Conservation (phyloP, 2,113 vertebrate genomes). For the Grallaria varia region DNA sequence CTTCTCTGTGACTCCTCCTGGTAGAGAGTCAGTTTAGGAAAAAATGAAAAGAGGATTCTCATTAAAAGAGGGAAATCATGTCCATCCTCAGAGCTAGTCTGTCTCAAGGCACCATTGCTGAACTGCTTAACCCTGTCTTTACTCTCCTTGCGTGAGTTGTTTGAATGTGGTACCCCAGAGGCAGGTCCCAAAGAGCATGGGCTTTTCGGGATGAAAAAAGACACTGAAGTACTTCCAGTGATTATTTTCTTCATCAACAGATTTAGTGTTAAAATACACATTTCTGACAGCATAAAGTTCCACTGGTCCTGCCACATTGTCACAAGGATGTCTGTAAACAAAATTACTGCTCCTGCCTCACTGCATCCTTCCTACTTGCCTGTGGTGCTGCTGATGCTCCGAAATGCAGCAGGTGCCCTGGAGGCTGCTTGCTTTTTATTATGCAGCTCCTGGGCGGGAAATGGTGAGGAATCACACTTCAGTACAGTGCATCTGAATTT, state of each 20-base stretch:
- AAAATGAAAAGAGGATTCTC: not conserved
- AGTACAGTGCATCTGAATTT: conserved; percentile 40
- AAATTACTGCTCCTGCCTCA: not conserved
- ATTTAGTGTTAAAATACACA: not conserved
- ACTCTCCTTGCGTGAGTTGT: not conserved
- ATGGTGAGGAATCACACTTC: not conserved
- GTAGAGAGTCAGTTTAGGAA: not conserved
- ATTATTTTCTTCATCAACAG: not conserved
- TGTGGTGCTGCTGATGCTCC: not conserved
- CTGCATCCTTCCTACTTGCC: not conserved
- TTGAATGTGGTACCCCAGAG: not conserved
- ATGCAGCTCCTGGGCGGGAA: not conserved
- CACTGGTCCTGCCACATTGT: not conserved
- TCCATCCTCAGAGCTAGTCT: not conserved
- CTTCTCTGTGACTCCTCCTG: not conserved
- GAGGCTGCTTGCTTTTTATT: not conserved
- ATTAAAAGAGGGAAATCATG: not conserved
- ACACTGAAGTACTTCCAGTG: not conserved
- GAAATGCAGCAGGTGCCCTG: not conserved
- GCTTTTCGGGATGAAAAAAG: not conserved
- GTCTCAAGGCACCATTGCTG: not conserved
- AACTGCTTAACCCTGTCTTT: not conserved
- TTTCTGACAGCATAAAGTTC: not conserved
- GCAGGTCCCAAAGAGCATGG: not conserved
- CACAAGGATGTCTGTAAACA: not conserved